Evolutionary conservation across 2,113 vertebrate genomes (phyloP), one percentile per base, ranked within the genome.

Genomic region (Plectropomus leopardus): DNA sequence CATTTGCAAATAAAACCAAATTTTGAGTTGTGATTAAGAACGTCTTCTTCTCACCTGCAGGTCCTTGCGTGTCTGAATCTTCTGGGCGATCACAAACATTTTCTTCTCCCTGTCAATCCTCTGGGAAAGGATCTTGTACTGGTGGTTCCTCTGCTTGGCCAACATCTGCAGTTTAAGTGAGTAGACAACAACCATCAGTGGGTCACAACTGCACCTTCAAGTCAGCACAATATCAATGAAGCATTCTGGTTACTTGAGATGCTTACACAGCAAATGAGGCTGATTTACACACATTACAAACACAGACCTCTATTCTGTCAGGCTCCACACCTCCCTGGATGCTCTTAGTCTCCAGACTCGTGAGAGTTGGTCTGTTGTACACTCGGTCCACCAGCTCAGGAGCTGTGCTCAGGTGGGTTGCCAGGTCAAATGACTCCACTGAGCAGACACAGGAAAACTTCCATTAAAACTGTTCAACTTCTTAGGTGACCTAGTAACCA

Each of bases 1-100:
- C 16, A 28, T 45, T 45, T 3, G 7, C 26, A 28, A 11, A 0
- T 17, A 8, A 44, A 24, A 32, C 15, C 14, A 30, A 59, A 57
- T 50, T 17, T 0, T 3, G 50, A 3, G 2, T 32, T n/a, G 14
- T 32, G 11, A 57, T 23, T 0, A 19, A 24, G 7, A n/a, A 34
- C n/a, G 9, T 15, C 17, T 69, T 13, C 14, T 79, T 28, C 66
- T 97, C 88, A 99, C 98, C 96, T 97, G 70, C 4, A 99, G 94
- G 91, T 99, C 98, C 92, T 97, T 98, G 30, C 96, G 95, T 4
- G 96, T 96, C 92, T 99, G 98, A 88, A 99, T 98, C 92, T 99
- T 99, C 95, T 99, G 97, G 17, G 94, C 91, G 72, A 98, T 92
- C 51, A 98, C 90, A 76, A 97, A 99, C 95, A 99, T 92, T 84